A percentile compares a stretch with the other conserved stretches of the same genome.
Evolutionary conservation across 92 coral and sea anemone genomes (phyloP).

Genomic region (Palythoa caribaeorum): DNA sequence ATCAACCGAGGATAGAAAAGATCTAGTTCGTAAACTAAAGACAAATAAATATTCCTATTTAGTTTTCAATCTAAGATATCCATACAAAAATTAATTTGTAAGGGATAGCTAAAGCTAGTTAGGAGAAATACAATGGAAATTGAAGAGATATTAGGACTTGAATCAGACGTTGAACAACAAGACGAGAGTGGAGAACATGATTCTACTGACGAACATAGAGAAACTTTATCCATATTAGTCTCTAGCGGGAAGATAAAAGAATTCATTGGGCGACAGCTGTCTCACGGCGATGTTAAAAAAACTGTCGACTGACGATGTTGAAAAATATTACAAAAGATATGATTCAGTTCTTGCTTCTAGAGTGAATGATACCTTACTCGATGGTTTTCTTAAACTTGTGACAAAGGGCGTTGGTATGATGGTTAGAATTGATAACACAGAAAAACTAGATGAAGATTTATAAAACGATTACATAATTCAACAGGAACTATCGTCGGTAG

Average conservation of each 20-base stretch:
- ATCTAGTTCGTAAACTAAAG: too few relatives aligned
- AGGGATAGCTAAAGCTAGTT: neutral
- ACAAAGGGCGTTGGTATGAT: neutral
- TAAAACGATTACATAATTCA: constrained; percentile 18
- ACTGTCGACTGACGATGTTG: too few relatives aligned
- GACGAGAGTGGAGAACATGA: neutral
- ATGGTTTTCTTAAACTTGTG: neutral
- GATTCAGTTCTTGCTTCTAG: constrained; percentile 6
- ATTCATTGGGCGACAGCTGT: neutral
- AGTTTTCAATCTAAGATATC: too few relatives aligned
- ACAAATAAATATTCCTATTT: too few relatives aligned
- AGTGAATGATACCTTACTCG: constrained; percentile 10
- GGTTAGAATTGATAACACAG: neutral
- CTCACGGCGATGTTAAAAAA: constrained; percentile 21
- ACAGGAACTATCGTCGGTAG: neutral
- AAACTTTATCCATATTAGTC: constrained; percentile 1
- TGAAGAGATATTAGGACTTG: neutral
- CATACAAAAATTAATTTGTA: too few relatives aligned
- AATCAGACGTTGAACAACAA: too few relatives aligned
- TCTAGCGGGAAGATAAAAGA: neutral
- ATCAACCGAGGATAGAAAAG: too few relatives aligned
- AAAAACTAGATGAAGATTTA: neutral
- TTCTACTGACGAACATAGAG: constrained; percentile 5
- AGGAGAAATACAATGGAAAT: too few relatives aligned
- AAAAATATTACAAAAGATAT: neutral